phyloP scores from a whole-genome alignment of 2,888 invertebrate genomes.

The Noctuana brunneofusca region DNA sequence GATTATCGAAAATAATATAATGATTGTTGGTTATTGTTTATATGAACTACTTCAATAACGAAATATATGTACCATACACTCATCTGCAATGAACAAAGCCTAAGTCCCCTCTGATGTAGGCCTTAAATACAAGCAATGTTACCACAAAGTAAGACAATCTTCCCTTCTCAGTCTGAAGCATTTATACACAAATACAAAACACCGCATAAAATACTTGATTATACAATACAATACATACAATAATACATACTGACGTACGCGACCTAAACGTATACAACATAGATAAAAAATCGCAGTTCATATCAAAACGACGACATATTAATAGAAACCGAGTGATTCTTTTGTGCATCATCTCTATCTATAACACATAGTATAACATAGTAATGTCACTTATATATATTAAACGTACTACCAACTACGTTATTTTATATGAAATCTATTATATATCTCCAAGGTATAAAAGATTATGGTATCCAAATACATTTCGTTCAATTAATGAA shows the following conservation, averaged over 20 bases:
- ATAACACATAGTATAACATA: conserved; percentile 42
- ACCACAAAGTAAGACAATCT: conserved; percentile 58
- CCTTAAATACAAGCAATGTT: conserved; percentile 29
- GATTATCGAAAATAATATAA: too few species aligned
- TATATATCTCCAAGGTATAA: conserved; percentile 42
- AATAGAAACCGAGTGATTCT: conserved; percentile 63
- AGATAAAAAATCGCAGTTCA: conserved; percentile 49
- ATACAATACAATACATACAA: conserved; percentile 50
- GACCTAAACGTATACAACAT: conserved; percentile 67
- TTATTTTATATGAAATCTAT: conserved; percentile 42
- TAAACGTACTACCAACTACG: conserved; percentile 20
- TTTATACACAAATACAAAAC: conserved; percentile 69
- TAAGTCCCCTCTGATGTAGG: conserved; percentile 18
- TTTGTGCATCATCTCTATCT: conserved; percentile 65
- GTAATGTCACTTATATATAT: conserved; percentile 33
- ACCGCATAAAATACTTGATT: conserved; percentile 54
- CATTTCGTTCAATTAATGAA: conserved; percentile 22
- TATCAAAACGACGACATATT: conserved; percentile 58
- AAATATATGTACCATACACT: too few species aligned
- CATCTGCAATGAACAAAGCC: neutral
- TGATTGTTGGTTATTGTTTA: too few species aligned
- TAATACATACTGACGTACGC: conserved; percentile 41
- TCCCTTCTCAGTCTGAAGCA: conserved; percentile 49
- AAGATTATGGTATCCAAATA: conserved; percentile 38
- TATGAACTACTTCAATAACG: too few species aligned